Evolutionary conservation across 2,888 invertebrate genomes (phyloP).

Genomic region (Periphyllus acericola): DNA sequence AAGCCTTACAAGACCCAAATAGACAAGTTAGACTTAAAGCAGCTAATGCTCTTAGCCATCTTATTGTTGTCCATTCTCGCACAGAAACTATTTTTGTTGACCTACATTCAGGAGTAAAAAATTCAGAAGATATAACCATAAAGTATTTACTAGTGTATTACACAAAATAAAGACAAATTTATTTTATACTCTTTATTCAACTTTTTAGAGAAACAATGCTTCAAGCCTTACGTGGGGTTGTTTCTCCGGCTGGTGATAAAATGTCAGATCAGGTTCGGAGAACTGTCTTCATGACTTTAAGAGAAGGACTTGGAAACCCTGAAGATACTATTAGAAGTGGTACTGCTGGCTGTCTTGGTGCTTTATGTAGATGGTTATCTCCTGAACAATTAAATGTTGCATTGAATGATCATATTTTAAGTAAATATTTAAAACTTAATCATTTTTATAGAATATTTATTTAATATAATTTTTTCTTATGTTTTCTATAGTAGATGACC

Average conservation of each 20-base stretch:
- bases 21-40: conserved; percentile 89
- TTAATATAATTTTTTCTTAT: conserved; percentile 20
- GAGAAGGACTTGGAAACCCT: conserved; percentile 75
- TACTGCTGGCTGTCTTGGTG: conserved; percentile 91
- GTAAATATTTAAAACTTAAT: conserved; percentile 66
- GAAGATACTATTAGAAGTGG: conserved; percentile 85
- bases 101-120: conserved; percentile 85
- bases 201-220: conserved; percentile 85
- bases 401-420: conserved; percentile 79
- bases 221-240: conserved; percentile 87
- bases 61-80: conserved; percentile 89
- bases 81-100: conserved; percentile 96
- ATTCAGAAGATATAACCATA: conserved; percentile 84
- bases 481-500: conserved; percentile 70
- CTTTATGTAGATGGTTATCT: conserved; percentile 80
- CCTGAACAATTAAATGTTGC: conserved; percentile 79
- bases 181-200: conserved; percentile 46
- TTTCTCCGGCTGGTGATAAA: conserved; percentile 87
- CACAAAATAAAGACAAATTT: conserved; percentile 61
- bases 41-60: conserved; percentile 84
- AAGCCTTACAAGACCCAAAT: conserved; percentile 90
- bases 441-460: background rate
- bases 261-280: conserved; percentile 85
- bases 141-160: conserved; percentile 68
- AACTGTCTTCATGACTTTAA: conserved; percentile 76